Base-by-base conservation (phyloP, 2,113 vertebrate species). In the Gallinago undulata region DNA sequence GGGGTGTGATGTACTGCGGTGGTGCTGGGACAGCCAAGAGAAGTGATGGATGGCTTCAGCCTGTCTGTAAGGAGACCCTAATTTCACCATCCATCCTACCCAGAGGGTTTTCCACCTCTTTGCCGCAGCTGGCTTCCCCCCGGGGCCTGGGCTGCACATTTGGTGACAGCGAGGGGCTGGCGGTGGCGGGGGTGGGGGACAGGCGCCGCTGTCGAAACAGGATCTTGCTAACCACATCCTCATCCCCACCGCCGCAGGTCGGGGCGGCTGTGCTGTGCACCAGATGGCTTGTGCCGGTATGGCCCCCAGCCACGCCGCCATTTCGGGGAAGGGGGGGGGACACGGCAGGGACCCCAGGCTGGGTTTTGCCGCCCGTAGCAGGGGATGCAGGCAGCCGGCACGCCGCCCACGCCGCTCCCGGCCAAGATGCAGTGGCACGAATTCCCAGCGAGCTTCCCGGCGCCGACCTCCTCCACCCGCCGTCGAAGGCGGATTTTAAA, bases 161-260 rank as follows among this genome's bases (percentile, higher is more conserved):
- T 95, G 84, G 86, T 56, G 94, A 41, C 89, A 84, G 86, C 11
- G 2, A 66, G 91, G 76, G 57, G 67, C 67, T 22, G 85, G 35
- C 1, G 13, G 77, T 16, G 45, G 45, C 8, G n/a, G 10, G 37
- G 62, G 11, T 6, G 25, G 62, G 25, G 47, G 70, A 15, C 73
- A 60, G 84, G 81, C 89, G n/a, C 84, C 35, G 19, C 80, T 60
- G 76, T 81, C 4, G 69, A 92, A 80, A 69, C 78, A 85, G 92
- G 95, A 92, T 96, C 94, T 85, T 1, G 45, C 79, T 45, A 94
- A 94, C 94, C 95, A 94, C 96, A 96, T 96, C 96, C 96, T 93
- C 87, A 31, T 78, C 79, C 43, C 47, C 59, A 9, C 28, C 16
- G 24, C 80, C 8, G 57, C 48, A 1, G 88, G 39, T 60, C 19